Base-by-base conservation (phyloP, 1,140 invertebrate genomes). In the Meloidogyne floridensis region DNA sequence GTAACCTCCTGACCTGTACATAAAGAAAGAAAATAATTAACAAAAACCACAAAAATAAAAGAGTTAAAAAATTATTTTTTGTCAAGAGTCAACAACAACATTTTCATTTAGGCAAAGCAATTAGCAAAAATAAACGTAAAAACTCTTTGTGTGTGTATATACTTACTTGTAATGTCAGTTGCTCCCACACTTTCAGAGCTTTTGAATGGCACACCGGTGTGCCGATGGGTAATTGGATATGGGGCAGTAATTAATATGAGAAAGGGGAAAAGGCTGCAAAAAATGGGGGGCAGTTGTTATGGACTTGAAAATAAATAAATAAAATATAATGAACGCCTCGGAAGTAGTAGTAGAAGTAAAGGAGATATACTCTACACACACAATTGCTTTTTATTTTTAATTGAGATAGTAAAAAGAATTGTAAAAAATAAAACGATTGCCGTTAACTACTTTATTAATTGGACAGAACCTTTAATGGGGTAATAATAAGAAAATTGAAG, bases 291-390 rank as follows among this genome's bases (percentile, higher is more conserved):
- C 59, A 65, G 59, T 65, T 65, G 59, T 65, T 65, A 59, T 65
- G n/a, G 59, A 65, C 59, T 65, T 65, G 59, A 65, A 65, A 65
- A 65, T 65, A n/a, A 65, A n/a, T 65, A 65, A 65, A 65, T 5
- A 65, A n/a, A 56, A 65, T 65, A 65, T 65, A 65, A 65, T 65
- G 59, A 65, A 65, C 59, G 59, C n/a, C 59, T 65, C 59, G 59
- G 59, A 65, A 65, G 15, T 65, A 65, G 15, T n/a, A 32, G 32
- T 32, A 32, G 32, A 32, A 32, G 32, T 32, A 32, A 1, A 32
- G 32, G 32, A 32, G 32, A 32, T 32, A 32, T 32, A 32, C 32
- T 59, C 15, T 59, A 59, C 54, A 11, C 54, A 11, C 10, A 11
- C 10, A 15, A 15, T 59, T 59, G 4, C 13, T 59, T 59, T 59